A percentile compares a stretch with the other conserved stretches of the same genome.
phyloP scores from a whole-genome alignment of 2,888 invertebrate genomes.

The Malachius bipustulatus region DNA sequence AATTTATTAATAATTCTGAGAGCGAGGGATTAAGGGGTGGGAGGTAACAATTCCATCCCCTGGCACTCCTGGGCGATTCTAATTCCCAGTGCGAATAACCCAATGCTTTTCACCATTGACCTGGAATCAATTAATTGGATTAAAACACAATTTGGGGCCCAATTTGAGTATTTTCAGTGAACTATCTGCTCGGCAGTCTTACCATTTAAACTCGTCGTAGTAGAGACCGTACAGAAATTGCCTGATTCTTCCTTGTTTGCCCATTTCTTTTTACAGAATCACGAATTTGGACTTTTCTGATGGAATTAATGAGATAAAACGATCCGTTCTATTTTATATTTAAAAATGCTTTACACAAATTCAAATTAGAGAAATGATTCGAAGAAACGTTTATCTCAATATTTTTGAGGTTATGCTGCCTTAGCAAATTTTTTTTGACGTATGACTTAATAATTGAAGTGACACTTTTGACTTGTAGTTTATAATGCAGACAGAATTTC shows the following conservation, averaged over 20 bases:
- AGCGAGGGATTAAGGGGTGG: conserved; percentile 28
- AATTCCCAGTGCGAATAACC: conserved; percentile 65
- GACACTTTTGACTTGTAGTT: too few relatives aligned
- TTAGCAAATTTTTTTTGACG: too few relatives aligned
- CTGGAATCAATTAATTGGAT: too few relatives aligned
- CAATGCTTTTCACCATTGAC: conserved; percentile 70
- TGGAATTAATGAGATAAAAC: conserved; percentile 4
- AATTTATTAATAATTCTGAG: neutral
- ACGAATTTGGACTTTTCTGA: conserved; percentile 5
- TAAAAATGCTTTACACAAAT: too few relatives aligned
- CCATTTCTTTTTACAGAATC: conserved; percentile 39
- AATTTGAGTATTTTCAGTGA: conserved; percentile 38
- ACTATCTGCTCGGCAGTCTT: conserved; percentile 27
- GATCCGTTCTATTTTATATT: too few relatives aligned
- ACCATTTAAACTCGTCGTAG: conserved; percentile 70
- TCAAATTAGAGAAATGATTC: too few relatives aligned
- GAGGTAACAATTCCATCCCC: conserved; percentile 62
- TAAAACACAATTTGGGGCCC: conserved; percentile 15
- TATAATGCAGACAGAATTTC: too few relatives aligned
- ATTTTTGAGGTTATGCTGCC: too few relatives aligned
- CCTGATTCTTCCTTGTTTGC: conserved; percentile 43
- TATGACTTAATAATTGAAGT: too few relatives aligned
- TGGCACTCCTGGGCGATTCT: conserved; percentile 66
- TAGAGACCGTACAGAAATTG: conserved; percentile 53
- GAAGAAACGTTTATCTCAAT: too few relatives aligned